Evolutionary conservation across 2,113 vertebrate species (phyloP), one percentile per base, ranked within the genome.

Genomic region (Notarius quadriscutis): DNA sequence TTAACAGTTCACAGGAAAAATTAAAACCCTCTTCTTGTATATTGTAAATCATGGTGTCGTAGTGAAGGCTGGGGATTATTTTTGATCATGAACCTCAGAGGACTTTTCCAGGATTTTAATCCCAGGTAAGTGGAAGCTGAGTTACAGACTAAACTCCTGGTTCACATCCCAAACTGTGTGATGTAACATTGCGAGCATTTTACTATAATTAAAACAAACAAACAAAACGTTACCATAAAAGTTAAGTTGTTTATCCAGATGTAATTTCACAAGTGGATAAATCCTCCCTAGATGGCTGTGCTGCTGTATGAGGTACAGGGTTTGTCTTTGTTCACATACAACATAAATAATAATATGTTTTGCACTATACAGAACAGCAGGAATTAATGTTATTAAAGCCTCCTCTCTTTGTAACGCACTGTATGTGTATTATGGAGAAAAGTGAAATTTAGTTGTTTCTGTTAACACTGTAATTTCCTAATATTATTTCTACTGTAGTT

Each of bases 51-150:
- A 83, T 77, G 81, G 81, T 87, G 71, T 63, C 69, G n/a, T 75
- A 87, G 27, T 87, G 12, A 62, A 65, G 2, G 8, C n/a, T 5
- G 22, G 8, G 11, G 53, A 30, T 80, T 80, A 27, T 78, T 41
- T 79, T 63, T 53, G 9, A 87, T 78, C 86, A 87, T 87, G 86
- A 83, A 87, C 84, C 60, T 87, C 5, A 87, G 72, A 84, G 86
- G 81, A 48, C 57, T 87, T 58, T 87, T 87, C 22, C 86, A 87
- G 86, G 86, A 87, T 84, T 87, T 87, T 84, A 87, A 87, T 78
- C 81, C 69, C 81, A 87, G 86, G 86, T 87, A 14, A 83, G 71
- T 67, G 5, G 10, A 41, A 65, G 12, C 14, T 63, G 22, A 15
- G 41, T 81, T 71, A 53, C 5, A 20, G 12, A 30, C 51, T 69